Base-by-base conservation (phyloP, 2,113 vertebrate species). In the Piprites chloris region DNA sequence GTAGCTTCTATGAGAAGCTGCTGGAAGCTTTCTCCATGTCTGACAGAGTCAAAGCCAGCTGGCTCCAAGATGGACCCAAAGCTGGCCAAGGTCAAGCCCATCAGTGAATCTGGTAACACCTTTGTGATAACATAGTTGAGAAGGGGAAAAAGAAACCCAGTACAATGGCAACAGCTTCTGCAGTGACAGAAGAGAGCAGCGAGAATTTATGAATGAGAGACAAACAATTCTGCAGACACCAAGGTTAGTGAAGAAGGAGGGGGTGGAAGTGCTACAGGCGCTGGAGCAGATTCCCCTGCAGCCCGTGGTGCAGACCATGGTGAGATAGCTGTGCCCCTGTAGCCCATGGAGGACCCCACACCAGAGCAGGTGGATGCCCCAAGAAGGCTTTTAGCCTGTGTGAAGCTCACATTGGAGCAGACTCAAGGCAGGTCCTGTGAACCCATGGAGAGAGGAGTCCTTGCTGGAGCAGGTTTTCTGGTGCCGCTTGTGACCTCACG, bases 91-190 rank as follows among this genome's bases (percentile, higher is more conserved):
- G 16, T 12, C 8, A 9, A 35, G 21, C 20, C 20, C 37, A 32
- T 16, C 0, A 0, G 0, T 3, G 6, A 32, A 44, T 21, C 28
- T 52, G 27, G 13, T 2, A 26, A 13, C 7, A 16, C 24, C 39
- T 39, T 39, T 35, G 46, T 17, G 9, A 39, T 23, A 61, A 59
- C n/a, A n/a, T 3, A 7, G 28, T 12, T 41, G 39, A 59, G 39
- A 53, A 59, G 17, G 13, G 8, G 5, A 2, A 9, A 26, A 42
- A 23, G 16, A 28, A 0, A 1, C 2, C 9, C 12, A 39, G 12
- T 39, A 19, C 18, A 59, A 39, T 9, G 39, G 15, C 23, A 75
- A 14, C 26, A 65, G 13, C 1, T 1, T 7, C 15, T n/a, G 23
- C 28, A 59, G 46, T 12, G 20, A 73, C 23, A 44, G 33, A 26